These are phyloP conservation scores for Bombylius major DNA, from an alignment of 2,888 invertebrate species.

Conservation along the genomic window DNA sequence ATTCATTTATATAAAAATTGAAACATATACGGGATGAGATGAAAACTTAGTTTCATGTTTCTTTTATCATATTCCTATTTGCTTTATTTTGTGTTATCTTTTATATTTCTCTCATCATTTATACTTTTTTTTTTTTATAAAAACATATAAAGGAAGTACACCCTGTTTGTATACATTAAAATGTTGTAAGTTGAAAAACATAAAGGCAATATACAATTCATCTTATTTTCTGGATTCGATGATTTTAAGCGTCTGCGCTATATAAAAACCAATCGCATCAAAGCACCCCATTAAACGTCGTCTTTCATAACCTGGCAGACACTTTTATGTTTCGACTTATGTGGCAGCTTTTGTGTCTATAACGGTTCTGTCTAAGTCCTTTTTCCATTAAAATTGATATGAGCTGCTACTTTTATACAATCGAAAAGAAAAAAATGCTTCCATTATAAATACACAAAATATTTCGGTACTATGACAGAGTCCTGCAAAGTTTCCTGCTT, in stretches of 20 bases:
- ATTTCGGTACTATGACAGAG: no score
- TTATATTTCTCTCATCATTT: no score
- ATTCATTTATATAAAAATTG: no score
- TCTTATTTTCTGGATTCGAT: conserved; percentile 32
- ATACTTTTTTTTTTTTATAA: background rate
- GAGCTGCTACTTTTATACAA: background rate
- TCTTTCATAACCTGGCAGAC: conserved; percentile 11
- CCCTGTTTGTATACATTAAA: background rate
- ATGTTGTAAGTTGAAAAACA: background rate
- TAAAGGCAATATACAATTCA: conserved; percentile 11
- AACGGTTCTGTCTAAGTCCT: conserved; percentile 10
- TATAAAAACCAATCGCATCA: conserved; percentile 40
- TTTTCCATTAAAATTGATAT: background rate
- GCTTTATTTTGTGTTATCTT: no score
- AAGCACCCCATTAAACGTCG: conserved; percentile 40
- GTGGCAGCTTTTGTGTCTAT: conserved; percentile 14
- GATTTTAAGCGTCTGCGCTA: conserved; percentile 41
- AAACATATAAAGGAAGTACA: background rate
- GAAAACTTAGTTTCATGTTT: no score
- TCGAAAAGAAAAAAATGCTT: no score
- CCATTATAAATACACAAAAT: no score
- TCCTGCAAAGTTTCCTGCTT: no score
- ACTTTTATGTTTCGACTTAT: conserved; percentile 13
- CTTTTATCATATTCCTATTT: no score
- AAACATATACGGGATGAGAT: no score